These are phyloP conservation scores for Enteromius anoplus DNA, from an alignment of 2,797 vertebrate genomes.

Conservation along the genomic window DNA sequence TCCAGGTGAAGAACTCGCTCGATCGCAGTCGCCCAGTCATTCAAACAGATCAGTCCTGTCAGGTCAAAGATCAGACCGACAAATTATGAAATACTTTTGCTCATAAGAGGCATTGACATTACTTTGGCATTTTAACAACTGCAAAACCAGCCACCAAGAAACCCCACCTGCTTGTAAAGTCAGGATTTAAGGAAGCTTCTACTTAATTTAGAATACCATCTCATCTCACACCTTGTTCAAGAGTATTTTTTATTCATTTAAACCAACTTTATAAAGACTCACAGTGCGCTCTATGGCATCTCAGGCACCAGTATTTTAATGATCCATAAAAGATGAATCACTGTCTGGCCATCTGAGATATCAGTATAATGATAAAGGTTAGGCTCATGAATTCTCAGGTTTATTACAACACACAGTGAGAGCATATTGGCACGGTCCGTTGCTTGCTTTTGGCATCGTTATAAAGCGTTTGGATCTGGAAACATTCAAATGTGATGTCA, in stretches of 20 bases:
- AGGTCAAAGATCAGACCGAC: not conserved
- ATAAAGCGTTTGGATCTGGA: not conserved
- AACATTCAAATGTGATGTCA: not conserved
- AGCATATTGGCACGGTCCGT: not conserved
- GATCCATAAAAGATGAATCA: conserved; percentile 1
- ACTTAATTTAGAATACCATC: not conserved
- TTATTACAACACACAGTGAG: not conserved
- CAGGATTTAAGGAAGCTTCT: not conserved
- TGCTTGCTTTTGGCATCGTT: not conserved
- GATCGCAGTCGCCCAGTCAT: conserved; percentile 83
- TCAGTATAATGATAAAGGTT: not conserved
- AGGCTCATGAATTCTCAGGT: not conserved
- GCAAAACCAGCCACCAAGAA: not conserved
- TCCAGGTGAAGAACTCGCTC: conserved; percentile 85
- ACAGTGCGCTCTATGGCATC: not conserved
- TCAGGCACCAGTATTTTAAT: not conserved
- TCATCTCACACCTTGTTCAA: not conserved
- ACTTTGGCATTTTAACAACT: not conserved
- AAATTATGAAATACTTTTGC: not conserved
- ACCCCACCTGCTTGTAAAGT: not conserved
- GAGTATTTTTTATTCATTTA: not conserved
- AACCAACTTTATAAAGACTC: not conserved
- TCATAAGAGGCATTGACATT: not conserved
- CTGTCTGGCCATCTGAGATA: conserved; percentile 1
- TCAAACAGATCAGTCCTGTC: conserved; percentile 81